These are phyloP conservation scores for Pseudococcus viburni DNA, from an alignment of 2,888 invertebrate species.

Conservation along the genomic window DNA sequence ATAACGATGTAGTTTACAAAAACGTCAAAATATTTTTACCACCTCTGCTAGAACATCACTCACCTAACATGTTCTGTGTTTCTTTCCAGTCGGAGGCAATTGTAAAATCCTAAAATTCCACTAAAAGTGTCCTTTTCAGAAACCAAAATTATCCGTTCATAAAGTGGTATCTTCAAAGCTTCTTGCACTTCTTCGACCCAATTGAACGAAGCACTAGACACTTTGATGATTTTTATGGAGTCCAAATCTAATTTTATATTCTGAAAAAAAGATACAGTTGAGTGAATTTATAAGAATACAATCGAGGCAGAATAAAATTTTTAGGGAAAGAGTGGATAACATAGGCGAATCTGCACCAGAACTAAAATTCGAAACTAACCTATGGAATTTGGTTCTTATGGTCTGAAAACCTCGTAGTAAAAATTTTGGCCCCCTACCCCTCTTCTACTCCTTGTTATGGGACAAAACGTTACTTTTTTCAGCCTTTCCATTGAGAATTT, in stretches of 20 bases:
- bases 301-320: not conserved
- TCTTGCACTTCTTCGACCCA: slow-evolving; percentile 59
- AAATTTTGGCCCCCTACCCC: too few species aligned
- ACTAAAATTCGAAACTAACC: too few species aligned
- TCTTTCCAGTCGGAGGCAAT: slow-evolving; percentile 59
- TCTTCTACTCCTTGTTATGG: too few species aligned
- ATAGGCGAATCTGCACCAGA: too few species aligned
- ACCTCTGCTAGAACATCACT: not conserved
- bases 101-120: slow-evolving; percentile 63
- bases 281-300: too few species aligned
- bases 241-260: not conserved
- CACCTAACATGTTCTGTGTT: slow-evolving; percentile 58
- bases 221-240: slow-evolving; percentile 53
- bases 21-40: not conserved
- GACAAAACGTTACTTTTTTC: too few species aligned
- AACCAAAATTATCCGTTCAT: slow-evolving; percentile 47
- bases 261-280: not conserved
- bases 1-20: not conserved
- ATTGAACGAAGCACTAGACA: slow-evolving; percentile 18
- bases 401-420: too few species aligned
- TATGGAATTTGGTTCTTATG: too few species aligned
- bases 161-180: slow-evolving; percentile 12
- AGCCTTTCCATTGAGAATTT: too few species aligned
- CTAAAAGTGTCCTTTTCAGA: slow-evolving; percentile 54
- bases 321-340: too few species aligned